These are phyloP conservation scores for Drosophila picticornis DNA, from an alignment of 2,888 invertebrate species.

Conservation along the genomic window DNA sequence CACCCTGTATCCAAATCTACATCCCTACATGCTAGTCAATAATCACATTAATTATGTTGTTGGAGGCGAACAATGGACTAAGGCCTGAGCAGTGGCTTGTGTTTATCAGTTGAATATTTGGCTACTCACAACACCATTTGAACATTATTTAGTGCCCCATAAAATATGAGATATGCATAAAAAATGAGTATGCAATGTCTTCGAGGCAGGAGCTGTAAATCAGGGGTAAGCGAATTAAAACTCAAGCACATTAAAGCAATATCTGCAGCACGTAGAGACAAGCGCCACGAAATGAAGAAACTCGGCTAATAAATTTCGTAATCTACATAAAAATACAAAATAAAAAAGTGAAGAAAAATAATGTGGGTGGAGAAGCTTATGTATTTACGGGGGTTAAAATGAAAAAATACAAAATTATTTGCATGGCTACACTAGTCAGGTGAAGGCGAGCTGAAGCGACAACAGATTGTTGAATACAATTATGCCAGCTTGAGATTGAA, in stretches of 20 bases:
- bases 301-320: conserved; percentile 72
- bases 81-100: conserved; percentile 1
- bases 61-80: conserved; percentile 18
- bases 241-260: conserved; percentile 66
- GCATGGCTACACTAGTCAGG: conserved; percentile 39
- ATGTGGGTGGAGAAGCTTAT: conserved; percentile 12
- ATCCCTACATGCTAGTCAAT: conserved; percentile 22
- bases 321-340: conserved; percentile 65
- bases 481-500: conserved; percentile 73
- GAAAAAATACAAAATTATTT: conserved; percentile 68
- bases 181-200: conserved; percentile 39
- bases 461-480: conserved; percentile 79
- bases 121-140: not conserved
- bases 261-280: conserved; percentile 45
- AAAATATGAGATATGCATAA: conserved; percentile 23
- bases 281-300: conserved; percentile 48
- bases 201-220: conserved; percentile 54
- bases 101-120: not conserved
- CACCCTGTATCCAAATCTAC: not conserved
- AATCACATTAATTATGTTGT: conserved; percentile 39
- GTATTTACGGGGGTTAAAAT: conserved; percentile 55
- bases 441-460: conserved; percentile 59
- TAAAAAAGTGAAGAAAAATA: not conserved
- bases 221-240: conserved; percentile 66
- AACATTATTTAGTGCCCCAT: conserved; percentile 24